phyloP scores from a whole-genome alignment of 2,888 invertebrate species.

The Octodonta nipae region DNA sequence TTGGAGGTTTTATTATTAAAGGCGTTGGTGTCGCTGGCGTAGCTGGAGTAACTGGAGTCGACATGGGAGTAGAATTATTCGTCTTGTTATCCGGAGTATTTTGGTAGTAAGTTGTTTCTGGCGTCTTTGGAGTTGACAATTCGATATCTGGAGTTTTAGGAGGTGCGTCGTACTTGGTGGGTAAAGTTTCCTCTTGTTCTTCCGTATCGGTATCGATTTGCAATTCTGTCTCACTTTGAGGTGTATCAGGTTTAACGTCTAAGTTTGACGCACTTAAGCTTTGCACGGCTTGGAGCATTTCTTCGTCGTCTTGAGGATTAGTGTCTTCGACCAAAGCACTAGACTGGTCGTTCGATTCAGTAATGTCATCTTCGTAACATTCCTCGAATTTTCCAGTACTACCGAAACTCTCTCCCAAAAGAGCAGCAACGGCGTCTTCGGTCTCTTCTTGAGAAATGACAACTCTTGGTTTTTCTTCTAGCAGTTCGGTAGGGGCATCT shows the following conservation, averaged over 20 bases:
- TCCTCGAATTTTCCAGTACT: conserved; percentile 44
- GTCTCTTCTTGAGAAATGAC: conserved; percentile 85
- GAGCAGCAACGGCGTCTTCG: conserved; percentile 79
- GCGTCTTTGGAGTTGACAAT: conserved; percentile 16
- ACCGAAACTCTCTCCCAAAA: conserved; percentile 75
- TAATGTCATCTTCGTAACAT: conserved; percentile 40
- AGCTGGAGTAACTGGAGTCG: conserved; percentile 9
- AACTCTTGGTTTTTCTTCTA: conserved; percentile 65
- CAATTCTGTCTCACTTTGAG: conserved; percentile 69
- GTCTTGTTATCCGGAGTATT: neutral
- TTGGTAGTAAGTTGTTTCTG: neutral
- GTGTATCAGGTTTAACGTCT: conserved; percentile 70
- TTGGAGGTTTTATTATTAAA: conserved; percentile 16
- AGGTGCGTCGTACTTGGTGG: conserved; percentile 32
- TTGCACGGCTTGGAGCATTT: conserved; percentile 72
- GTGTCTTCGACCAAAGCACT: conserved; percentile 46
- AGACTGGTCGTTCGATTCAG: conserved; percentile 34
- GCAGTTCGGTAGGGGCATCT: conserved; percentile 31
- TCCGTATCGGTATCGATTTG: conserved; percentile 80
- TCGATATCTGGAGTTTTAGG: conserved; percentile 9
- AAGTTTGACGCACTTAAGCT: conserved; percentile 56
- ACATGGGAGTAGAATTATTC: conserved; percentile 21
- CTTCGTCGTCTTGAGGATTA: conserved; percentile 72
- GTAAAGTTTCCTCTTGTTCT: conserved; percentile 51
- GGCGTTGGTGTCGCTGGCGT: conserved; percentile 21